A percentile compares a stretch with the other conserved stretches of the same genome.
phyloP scores from a whole-genome alignment of 2,888 invertebrate genomes.

The Lochmaea capreae region DNA sequence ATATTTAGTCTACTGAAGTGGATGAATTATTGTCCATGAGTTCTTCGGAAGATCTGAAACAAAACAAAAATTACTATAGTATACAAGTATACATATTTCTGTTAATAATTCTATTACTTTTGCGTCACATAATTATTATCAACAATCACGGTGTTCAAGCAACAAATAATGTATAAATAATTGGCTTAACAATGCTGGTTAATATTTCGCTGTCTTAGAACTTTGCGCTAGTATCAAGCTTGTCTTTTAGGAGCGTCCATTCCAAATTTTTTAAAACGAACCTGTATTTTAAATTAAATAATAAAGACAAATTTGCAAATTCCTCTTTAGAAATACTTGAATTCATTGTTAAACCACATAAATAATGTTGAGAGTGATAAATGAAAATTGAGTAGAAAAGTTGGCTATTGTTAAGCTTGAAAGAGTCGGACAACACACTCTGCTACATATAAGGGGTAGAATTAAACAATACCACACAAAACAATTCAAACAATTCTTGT shows the following conservation, averaged over 20 bases:
- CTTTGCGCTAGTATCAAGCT: too few relatives aligned
- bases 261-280: not conserved
- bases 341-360: conserved; percentile 12
- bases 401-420: conserved; percentile 13
- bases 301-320: not conserved
- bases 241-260: too few relatives aligned
- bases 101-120: too few relatives aligned
- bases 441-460: conserved; percentile 18
- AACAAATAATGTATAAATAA: too few relatives aligned
- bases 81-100: too few relatives aligned
- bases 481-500: conserved; percentile 16
- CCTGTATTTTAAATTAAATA: not conserved
- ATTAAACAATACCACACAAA: conserved; percentile 15
- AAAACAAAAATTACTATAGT: not conserved
- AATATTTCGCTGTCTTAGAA: too few relatives aligned
- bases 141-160: too few relatives aligned
- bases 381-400: conserved; percentile 17
- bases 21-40: not conserved
- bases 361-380: conserved; percentile 18
- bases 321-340: conserved; percentile 2
- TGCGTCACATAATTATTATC: too few relatives aligned
- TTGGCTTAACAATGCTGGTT: too few relatives aligned
- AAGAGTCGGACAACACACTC: conserved; percentile 15
- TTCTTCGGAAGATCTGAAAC: not conserved
- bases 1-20: too few relatives aligned